Base-by-base conservation (phyloP, 1,140 invertebrate species). In the Pachyrhynchus sulphureomaculatus region DNA sequence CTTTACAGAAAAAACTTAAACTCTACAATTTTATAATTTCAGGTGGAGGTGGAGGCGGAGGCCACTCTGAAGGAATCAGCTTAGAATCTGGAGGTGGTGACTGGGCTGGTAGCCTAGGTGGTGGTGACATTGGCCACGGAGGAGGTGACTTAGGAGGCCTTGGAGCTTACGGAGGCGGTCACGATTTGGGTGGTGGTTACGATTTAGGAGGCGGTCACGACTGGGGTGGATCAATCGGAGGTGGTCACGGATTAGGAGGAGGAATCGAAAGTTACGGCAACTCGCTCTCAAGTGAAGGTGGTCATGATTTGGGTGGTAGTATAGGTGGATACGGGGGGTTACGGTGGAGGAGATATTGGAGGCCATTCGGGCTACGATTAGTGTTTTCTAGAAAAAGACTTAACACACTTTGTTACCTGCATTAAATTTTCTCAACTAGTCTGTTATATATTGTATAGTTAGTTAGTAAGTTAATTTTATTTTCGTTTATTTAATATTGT, bases 281-380 rank as follows among this genome's bases (percentile, higher is more conserved):
- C 42, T 62, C 69, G 9, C 57, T 62, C 29, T 54, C 54, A 6
- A 39, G 48, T 26, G 64, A 56, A 23, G 67, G 67, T 15, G 68
- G 68, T 12, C 55, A 70, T 39, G 66, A 62, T 32, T 63, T 67
- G 17, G 59, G 65, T 21, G 69, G 67, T 23, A 63, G 68, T 23
- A 60, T 62, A 45, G 59, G 67, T 52, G 65, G 64, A 48, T 39
- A 59, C 15, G 63, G 57, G 13, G 60, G n/a, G 64, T 47, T 62
- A 66, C 26, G 68, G 63, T 8, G 64, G 68, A n/a, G 65, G 66
- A n/a, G 68, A 65, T 29, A 63, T 62, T 13, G 68, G 63, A 52
- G 67, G 68, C 26, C 70, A 72, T 49, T 55, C 62, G 10, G 70
- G 70, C 55, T 72, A 72, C 67, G 64, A 70, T 42, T 70, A 65